Evolutionary conservation across 1,140 invertebrate genomes (phyloP).

Genomic region (Drosophila sturtevanti): DNA sequence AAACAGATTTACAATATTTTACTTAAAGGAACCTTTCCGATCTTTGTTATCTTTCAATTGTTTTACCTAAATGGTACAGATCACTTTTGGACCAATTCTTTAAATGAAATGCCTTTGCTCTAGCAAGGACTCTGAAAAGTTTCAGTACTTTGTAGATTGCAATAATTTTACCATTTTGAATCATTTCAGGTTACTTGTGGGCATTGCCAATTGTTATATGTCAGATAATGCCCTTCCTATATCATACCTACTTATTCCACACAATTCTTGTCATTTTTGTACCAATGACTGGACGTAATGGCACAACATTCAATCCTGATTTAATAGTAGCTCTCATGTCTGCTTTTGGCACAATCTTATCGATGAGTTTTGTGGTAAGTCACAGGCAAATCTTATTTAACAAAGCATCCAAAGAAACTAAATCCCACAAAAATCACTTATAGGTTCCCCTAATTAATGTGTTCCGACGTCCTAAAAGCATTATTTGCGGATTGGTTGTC

Average conservation of each 20-base stretch:
- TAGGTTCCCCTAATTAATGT: slow-evolving; percentile 70
- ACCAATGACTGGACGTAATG: slow-evolving; percentile 87
- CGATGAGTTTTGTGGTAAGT: slow-evolving; percentile 66
- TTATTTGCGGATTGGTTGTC: slow-evolving; percentile 44
- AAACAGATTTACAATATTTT: too few species aligned
- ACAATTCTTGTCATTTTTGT: slow-evolving; percentile 87
- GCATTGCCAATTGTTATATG: slow-evolving; percentile 83
- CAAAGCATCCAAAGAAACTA: neutral
- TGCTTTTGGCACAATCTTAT: slow-evolving; percentile 81
- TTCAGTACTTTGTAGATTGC: neutral
- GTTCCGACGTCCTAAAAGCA: slow-evolving; percentile 60
- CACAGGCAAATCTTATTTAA: neutral
- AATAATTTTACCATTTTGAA: neutral
- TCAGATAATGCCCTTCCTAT: slow-evolving; percentile 82
- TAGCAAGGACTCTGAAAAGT: too few species aligned
- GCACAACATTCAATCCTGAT: slow-evolving; percentile 85
- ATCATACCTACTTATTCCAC: slow-evolving; percentile 86
- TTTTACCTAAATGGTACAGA: too few species aligned
- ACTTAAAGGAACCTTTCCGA: too few species aligned
- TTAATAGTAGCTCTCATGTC: slow-evolving; percentile 83
- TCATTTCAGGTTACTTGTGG: slow-evolving; percentile 84
- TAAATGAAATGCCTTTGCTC: too few species aligned
- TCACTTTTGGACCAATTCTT: too few species aligned
- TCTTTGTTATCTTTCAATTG: too few species aligned
- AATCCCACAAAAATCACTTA: neutral